These are phyloP conservation scores for Oceanites oceanicus DNA, from an alignment of 2,113 vertebrate genomes.

Conservation along the genomic window DNA sequence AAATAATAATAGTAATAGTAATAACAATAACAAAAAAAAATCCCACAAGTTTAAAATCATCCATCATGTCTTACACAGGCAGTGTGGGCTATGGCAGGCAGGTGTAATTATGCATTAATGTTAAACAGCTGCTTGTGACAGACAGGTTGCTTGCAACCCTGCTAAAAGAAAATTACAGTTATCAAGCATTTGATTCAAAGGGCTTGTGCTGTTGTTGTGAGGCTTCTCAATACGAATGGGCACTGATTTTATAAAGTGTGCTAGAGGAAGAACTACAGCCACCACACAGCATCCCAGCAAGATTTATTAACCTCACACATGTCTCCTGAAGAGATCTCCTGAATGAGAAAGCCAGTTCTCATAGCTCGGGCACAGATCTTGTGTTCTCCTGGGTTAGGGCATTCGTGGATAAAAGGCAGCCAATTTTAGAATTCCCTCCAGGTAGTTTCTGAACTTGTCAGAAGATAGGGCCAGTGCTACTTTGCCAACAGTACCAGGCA, in stretches of 20 bases:
- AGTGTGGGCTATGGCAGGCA: background rate
- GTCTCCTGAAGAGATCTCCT: background rate
- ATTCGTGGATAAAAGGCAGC: background rate
- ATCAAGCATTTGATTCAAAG: background rate
- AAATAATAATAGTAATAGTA: background rate
- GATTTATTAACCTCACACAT: background rate
- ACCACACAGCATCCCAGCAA: background rate
- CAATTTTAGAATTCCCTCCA: background rate
- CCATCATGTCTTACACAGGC: background rate
- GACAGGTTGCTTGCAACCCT: background rate
- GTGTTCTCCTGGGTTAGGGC: background rate
- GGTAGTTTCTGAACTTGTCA: background rate
- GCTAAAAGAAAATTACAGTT: slow-evolving; percentile 12
- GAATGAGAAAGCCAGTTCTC: background rate
- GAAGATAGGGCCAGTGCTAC: background rate
- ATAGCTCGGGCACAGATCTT: background rate
- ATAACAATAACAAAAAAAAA: background rate
- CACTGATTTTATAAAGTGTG: background rate
- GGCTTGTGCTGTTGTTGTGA: background rate
- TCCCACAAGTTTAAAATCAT: background rate
- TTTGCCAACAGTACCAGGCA: background rate
- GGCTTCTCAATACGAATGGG: background rate
- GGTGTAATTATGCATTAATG: background rate
- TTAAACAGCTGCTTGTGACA: background rate
- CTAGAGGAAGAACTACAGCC: background rate